phyloP scores from a whole-genome alignment of 2,113 vertebrate species.

The Micronycteris hirsuta region DNA sequence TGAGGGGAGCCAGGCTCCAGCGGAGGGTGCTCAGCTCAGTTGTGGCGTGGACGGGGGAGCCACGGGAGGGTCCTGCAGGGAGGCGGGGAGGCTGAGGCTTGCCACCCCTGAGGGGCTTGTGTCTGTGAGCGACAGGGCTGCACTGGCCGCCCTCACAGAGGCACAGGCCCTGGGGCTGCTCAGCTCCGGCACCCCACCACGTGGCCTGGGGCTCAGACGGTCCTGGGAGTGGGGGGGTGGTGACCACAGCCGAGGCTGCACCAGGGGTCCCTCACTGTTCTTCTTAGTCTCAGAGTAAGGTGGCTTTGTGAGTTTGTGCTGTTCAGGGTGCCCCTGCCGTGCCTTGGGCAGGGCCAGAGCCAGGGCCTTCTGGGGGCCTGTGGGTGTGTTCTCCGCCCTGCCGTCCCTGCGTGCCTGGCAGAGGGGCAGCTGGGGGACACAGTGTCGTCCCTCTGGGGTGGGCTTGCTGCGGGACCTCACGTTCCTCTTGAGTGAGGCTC shows the following conservation, averaged over 20 bases:
- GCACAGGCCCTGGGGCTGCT: neutral
- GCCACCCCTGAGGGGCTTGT: fast-evolving
- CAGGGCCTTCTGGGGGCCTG: neutral
- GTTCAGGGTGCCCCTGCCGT: fast-evolving
- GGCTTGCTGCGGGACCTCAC: neutral
- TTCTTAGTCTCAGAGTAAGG: no score
- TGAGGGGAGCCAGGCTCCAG: fast-evolving
- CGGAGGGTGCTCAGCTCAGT: no score
- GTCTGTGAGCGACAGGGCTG: no score
- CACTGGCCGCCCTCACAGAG: fast-evolving
- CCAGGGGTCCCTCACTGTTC: fast-evolving
- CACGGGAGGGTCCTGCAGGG: no score
- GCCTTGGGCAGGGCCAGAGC: neutral
- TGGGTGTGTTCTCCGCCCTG: neutral
- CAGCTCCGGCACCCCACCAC: fast-evolving
- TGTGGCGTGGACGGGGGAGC: no score
- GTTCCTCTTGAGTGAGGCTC: neutral
- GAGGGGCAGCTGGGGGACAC: no score
- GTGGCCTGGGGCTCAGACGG: neutral
- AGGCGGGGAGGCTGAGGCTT: neutral
- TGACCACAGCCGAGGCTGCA: neutral
- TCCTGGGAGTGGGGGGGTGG: neutral
- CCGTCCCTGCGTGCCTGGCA: fast-evolving
- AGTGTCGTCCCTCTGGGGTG: fast-evolving
- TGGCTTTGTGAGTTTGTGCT: fast-evolving